phyloP scores from a whole-genome alignment of 2,888 invertebrate species.

The Thyatira batis region DNA sequence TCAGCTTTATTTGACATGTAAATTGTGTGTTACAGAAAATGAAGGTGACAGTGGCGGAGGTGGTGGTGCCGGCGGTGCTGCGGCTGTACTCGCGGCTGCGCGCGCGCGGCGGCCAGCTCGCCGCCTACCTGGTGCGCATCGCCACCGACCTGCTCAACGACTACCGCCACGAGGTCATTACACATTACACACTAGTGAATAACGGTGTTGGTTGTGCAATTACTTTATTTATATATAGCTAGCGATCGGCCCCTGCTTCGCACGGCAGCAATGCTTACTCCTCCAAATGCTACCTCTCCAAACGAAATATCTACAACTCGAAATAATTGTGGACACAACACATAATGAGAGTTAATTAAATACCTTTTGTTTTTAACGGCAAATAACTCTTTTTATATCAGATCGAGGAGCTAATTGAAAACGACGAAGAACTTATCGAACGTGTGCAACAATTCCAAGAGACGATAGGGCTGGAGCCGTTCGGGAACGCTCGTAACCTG shows the following conservation, averaged over 20 bases:
- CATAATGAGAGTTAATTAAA: no score
- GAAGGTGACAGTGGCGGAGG: conserved; percentile 85
- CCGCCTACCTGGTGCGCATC: conserved; percentile 71
- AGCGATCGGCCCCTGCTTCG: no score
- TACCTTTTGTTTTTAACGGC: background rate
- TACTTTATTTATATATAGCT: no score
- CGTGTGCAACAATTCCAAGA: conserved; percentile 65
- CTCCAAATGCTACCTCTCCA: no score
- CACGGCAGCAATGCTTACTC: no score
- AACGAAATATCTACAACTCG: no score
- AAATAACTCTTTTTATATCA: conserved; percentile 25
- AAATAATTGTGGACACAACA: no score
- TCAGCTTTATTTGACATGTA: no score
- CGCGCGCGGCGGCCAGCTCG: conserved; percentile 62
- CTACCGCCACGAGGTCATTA: conserved; percentile 74
- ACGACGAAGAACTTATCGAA: conserved; percentile 66
- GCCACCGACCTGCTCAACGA: conserved; percentile 75
- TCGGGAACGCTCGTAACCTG: conserved; percentile 69
- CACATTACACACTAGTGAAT: no score
- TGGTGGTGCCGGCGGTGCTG: conserved; percentile 85
- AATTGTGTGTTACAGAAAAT: conserved; percentile 65
- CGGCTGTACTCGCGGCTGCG: conserved; percentile 83
- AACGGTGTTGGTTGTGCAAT: no score
- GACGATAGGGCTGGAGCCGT: conserved; percentile 55
- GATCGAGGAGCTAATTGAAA: conserved; percentile 72